Percentiles rank a stretch among this genome's conserved stretches.
phyloP scores from a whole-genome alignment of 2,113 vertebrate species.

The Pedionomus torquatus region DNA sequence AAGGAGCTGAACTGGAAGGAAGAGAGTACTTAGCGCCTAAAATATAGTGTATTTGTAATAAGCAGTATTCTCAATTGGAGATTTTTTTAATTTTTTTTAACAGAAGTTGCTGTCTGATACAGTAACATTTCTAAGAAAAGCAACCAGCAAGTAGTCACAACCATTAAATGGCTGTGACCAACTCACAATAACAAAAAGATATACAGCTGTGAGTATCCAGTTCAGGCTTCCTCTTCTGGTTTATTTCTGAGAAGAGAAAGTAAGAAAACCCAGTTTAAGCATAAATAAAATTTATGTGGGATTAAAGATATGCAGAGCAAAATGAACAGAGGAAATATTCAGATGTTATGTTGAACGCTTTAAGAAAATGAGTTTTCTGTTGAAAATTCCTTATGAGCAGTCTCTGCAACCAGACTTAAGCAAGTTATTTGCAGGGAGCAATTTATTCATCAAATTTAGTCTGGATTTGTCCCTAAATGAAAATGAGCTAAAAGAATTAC shows the following conservation, averaged over 20 bases:
- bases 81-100: not conserved
- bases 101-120: fast-evolving
- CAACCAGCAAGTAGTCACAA: not conserved
- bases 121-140: not conserved
- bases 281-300: not conserved
- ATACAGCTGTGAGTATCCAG: not conserved
- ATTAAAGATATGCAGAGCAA: not conserved
- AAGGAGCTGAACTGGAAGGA: not conserved
- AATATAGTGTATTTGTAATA: not conserved
- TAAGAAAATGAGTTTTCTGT: not conserved
- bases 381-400: not conserved
- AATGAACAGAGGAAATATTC: not conserved
- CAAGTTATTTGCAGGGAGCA: not conserved
- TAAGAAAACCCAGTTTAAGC: not conserved
- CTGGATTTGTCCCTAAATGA: conserved; percentile 8
- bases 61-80: not conserved
- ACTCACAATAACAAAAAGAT: not conserved
- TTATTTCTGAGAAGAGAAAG: not conserved
- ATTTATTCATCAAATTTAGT: conserved; percentile 24
- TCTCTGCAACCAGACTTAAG: not conserved
- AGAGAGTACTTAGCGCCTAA: not conserved
- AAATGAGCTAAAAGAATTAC: conserved; percentile 43
- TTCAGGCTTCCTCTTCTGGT: not conserved
- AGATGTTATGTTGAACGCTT: not conserved
- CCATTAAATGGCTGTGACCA: not conserved